phyloP scores from a whole-genome alignment of 2,888 invertebrate species.

The Melanotus villosus region DNA sequence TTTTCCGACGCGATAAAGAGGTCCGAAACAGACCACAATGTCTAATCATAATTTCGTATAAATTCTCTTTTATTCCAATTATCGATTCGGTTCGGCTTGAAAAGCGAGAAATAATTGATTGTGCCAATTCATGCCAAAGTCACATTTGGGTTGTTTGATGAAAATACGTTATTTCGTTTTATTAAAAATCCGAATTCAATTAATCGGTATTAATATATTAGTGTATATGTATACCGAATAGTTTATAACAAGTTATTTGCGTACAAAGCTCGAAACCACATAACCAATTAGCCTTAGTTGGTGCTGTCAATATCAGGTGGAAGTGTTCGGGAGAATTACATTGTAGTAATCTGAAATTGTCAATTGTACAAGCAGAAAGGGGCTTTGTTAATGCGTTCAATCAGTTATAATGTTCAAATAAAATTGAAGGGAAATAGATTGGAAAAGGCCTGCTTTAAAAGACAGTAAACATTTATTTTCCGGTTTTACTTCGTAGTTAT shows the following conservation, averaged over 20 bases:
- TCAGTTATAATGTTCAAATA: slow-evolving; percentile 28
- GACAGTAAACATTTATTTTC: neutral
- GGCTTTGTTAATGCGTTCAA: slow-evolving; percentile 34
- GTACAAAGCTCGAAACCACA: slow-evolving; percentile 18
- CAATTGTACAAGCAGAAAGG: slow-evolving; percentile 28
- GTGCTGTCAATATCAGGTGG: slow-evolving; percentile 15
- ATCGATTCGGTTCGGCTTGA: neutral
- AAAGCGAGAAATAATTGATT: neutral
- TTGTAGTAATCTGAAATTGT: slow-evolving; percentile 32
- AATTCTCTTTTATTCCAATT: neutral
- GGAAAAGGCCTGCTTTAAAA: neutral
- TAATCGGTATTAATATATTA: neutral
- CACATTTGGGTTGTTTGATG: neutral
- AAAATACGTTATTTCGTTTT: neutral
- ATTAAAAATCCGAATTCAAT: slow-evolving; percentile 1
- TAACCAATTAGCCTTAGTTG: slow-evolving; percentile 23
- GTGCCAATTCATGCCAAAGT: neutral
- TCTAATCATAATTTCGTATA: slow-evolving; percentile 3
- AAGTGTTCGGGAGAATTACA: slow-evolving; percentile 12
- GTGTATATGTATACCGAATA: too few species aligned
- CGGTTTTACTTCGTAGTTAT: neutral
- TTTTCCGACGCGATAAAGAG: too few species aligned
- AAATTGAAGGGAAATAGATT: slow-evolving; percentile 20
- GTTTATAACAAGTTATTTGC: slow-evolving; percentile 20
- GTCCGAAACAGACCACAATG: too few species aligned